Conservation (phyloP, 2,888 invertebrate species). For the Enchytraeus crypticus region DNA sequence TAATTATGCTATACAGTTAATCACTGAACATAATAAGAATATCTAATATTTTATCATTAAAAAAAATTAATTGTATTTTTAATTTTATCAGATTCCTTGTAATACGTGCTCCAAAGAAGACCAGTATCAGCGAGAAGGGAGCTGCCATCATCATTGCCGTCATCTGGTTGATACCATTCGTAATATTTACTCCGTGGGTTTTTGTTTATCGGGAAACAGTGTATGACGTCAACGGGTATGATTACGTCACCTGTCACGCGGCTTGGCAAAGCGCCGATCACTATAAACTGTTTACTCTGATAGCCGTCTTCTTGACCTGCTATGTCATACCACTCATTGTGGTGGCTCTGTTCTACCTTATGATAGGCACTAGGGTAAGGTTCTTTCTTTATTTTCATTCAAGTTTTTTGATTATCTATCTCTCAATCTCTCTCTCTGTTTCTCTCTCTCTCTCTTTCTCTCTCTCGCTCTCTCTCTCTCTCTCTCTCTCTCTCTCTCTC, state of each 20-base stretch:
- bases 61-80: too few species aligned
- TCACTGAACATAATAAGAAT: too few species aligned
- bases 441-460: too few species aligned
- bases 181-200: constrained; percentile 81
- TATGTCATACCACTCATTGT: constrained; percentile 83
- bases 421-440: too few species aligned
- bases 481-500: too few species aligned
- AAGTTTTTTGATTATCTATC: too few species aligned
- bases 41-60: too few species aligned
- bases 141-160: constrained; percentile 65
- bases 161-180: constrained; percentile 79
- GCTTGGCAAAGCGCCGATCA: neutral
- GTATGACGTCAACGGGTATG: neutral
- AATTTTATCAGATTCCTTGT: constrained; percentile 23
- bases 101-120: constrained; percentile 17
- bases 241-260: constrained; percentile 10
- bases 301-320: constrained; percentile 77
- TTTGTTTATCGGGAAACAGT: constrained; percentile 55
- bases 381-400: too few species aligned
- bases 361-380: constrained; percentile 77
- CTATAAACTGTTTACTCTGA: constrained; percentile 64
- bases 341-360: constrained; percentile 80
- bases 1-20: too few species aligned
- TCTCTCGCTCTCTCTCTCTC: too few species aligned
- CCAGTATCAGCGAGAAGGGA: constrained; percentile 7